These are phyloP conservation scores for Beroe forskalii DNA, from an alignment of 37 sponge, comb jelly and placozoan species.

Conservation along the genomic window DNA sequence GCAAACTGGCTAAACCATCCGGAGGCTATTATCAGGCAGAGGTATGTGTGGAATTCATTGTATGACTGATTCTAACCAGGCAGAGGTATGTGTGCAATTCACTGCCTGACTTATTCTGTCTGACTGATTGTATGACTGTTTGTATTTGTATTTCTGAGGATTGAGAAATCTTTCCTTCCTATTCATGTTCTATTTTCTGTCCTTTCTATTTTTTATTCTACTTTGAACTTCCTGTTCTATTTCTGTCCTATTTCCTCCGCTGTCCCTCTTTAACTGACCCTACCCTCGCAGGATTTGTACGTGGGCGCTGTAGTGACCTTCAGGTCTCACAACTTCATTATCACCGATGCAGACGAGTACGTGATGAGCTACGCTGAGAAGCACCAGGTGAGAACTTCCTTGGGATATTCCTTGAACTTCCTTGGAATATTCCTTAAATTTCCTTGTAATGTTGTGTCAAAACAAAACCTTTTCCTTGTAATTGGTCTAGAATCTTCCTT, in stretches of 20 bases:
- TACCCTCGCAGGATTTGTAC: slow-evolving; percentile 78
- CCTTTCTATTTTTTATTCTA: background rate
- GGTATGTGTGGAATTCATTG: slow-evolving; percentile 63
- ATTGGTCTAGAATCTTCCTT: too few species aligned
- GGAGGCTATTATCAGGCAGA: slow-evolving; percentile 74
- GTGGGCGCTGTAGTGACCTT: slow-evolving; percentile 80
- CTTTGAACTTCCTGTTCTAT: too few species aligned
- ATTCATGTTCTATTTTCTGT: too few species aligned
- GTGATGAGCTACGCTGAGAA: slow-evolving; percentile 93
- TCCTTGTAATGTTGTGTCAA: background rate
- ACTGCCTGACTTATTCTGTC: too few species aligned
- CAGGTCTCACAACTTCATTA: slow-evolving; percentile 79
- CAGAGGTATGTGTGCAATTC: too few species aligned
- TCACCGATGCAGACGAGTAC: slow-evolving; percentile 95
- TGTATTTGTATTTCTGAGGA: too few species aligned
- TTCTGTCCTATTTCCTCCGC: too few species aligned
- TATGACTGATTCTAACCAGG: too few species aligned
- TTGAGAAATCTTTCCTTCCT: background rate
- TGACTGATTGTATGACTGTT: too few species aligned
- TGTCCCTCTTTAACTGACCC: too few species aligned
- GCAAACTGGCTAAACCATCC: slow-evolving; percentile 72
- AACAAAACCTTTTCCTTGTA: background rate
- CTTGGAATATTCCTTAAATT: too few species aligned
- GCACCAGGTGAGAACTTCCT: slow-evolving; percentile 1
- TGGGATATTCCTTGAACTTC: too few species aligned